Evolutionary conservation across 2,888 invertebrate genomes (phyloP).

Genomic region (Tipula confusa): DNA sequence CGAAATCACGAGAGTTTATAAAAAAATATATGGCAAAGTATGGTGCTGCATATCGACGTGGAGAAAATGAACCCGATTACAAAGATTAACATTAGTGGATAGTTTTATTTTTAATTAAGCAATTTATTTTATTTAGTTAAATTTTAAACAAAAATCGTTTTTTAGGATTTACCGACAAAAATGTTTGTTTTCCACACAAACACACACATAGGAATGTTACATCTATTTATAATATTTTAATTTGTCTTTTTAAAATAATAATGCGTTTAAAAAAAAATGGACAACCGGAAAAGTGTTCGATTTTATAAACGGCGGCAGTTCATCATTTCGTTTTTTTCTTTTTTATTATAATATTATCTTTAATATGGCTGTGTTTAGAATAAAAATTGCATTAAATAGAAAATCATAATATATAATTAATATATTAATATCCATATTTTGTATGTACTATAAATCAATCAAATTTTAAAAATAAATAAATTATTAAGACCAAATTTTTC

Average conservation of each 20-base stretch:
- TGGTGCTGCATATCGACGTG: slow-evolving; percentile 64
- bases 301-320: background rate
- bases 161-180: background rate
- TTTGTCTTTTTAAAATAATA: background rate
- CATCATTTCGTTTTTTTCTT: background rate
- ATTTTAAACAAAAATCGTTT: background rate
- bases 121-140: background rate
- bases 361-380: slow-evolving; percentile 20
- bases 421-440: background rate
- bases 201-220: background rate
- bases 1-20: slow-evolving; percentile 92
- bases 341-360: background rate
- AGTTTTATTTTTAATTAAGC: background rate
- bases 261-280: background rate
- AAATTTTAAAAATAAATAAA: background rate
- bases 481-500: background rate
- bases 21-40: slow-evolving; percentile 95
- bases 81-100: slow-evolving; percentile 37
- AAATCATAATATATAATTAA: background rate
- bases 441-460: background rate
- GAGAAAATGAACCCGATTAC: slow-evolving; percentile 43
- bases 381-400: background rate
- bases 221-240: background rate
- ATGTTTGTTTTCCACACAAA: background rate
- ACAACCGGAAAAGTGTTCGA: slow-evolving; percentile 7